Percentiles rank a stretch among this genome's conserved stretches.
Conservation (phyloP, 2,113 vertebrate species). For the Upupa epops region DNA sequence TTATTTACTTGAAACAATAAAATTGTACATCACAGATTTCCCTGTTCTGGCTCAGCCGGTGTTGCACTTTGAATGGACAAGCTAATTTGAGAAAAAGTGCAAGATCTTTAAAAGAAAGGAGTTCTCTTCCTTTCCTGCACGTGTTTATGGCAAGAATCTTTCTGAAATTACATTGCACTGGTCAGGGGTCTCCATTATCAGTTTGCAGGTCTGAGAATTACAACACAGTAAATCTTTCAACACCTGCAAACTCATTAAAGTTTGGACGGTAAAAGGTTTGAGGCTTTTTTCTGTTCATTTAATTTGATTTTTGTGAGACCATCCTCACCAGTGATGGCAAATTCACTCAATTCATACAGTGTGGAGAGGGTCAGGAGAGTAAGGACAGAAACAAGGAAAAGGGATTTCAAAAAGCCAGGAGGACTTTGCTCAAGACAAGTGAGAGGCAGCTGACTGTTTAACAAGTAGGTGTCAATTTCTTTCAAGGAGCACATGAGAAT, state of each 20-base stretch:
- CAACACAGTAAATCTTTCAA: constrained; percentile 77
- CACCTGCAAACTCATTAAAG: constrained; percentile 77
- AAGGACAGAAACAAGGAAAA: constrained; percentile 20
- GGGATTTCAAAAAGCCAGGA: constrained; percentile 46
- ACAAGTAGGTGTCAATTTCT: constrained; percentile 28
- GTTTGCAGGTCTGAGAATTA: constrained; percentile 77
- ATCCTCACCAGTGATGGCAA: constrained; percentile 70
- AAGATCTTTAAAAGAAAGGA: constrained; percentile 66
- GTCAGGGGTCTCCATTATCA: constrained; percentile 78
- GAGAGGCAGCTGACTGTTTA: constrained; percentile 44
- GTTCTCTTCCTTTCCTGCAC: constrained; percentile 57
- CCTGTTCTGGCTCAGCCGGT: constrained; percentile 42
- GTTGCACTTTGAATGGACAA: constrained; percentile 68
- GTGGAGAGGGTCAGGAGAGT: constrained; percentile 4
- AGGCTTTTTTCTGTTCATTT: constrained; percentile 40
- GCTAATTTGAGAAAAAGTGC: constrained; percentile 74
- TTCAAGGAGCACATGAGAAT: constrained; percentile 20
- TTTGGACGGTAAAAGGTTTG: constrained; percentile 62
- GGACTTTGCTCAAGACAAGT: constrained; percentile 49
- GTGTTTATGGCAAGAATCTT: constrained; percentile 69
- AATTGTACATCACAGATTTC: constrained; percentile 71
- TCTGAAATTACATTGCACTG: constrained; percentile 77
- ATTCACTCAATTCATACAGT: constrained; percentile 58
- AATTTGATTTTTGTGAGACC: constrained; percentile 68
- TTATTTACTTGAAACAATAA: constrained; percentile 82